phyloP scores from a whole-genome alignment of 2,113 vertebrate genomes.

The Oryzias javanicus region DNA sequence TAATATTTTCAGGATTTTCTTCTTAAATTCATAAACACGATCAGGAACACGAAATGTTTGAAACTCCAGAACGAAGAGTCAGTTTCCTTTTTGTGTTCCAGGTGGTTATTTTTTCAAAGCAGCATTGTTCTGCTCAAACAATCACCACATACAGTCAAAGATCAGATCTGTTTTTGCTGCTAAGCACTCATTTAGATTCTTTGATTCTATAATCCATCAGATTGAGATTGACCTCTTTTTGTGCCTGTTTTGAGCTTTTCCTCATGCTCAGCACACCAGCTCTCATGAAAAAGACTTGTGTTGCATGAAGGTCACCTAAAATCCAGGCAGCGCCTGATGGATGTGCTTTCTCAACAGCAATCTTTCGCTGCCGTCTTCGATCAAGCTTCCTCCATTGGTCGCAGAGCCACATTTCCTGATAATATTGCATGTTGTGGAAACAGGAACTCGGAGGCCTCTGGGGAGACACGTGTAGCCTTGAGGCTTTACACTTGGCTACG shows the following conservation, averaged over 20 bases:
- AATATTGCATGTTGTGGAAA: conserved; percentile 66
- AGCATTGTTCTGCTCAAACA: conserved; percentile 26
- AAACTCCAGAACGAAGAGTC: conserved; percentile 5
- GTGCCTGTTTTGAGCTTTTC: not conserved
- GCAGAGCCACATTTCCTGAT: conserved; percentile 56
- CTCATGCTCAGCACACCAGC: not conserved
- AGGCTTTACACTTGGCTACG: conserved; percentile 49
- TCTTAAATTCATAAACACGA: not conserved
- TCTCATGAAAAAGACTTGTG: conserved; percentile 7
- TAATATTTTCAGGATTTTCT: conserved; percentile 2
- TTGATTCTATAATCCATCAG: not conserved
- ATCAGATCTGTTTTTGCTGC: conserved; percentile 12
- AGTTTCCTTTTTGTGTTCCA: conserved; percentile 31
- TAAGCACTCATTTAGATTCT: conserved; percentile 3
- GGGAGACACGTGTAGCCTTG: conserved; percentile 52
- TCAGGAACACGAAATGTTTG: conserved; percentile 17
- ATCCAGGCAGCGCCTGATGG: conserved; percentile 24
- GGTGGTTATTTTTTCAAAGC: conserved; percentile 18
- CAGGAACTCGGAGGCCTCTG: conserved; percentile 55
- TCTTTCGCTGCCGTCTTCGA: conserved; percentile 43
- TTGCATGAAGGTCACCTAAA: conserved; percentile 22
- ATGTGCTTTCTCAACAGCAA: conserved; percentile 19
- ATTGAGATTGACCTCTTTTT: conserved; percentile 5
- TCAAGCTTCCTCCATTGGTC: conserved; percentile 62
- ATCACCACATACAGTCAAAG: conserved; percentile 14